Evolutionary conservation across 2,888 invertebrate genomes (phyloP).

Genomic region (Norana najaformis): DNA sequence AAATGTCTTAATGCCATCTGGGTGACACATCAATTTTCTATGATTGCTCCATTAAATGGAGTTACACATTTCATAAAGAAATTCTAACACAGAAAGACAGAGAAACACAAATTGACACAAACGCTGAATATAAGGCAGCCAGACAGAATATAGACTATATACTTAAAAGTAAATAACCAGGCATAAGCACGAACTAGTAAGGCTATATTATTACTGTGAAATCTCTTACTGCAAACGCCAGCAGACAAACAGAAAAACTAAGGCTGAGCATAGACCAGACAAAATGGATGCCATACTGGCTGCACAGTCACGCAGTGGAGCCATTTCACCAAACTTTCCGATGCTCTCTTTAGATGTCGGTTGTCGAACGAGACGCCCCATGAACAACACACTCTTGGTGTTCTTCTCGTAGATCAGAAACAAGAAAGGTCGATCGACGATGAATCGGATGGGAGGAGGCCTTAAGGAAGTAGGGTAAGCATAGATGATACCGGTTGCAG

Average conservation of each 20-base stretch:
- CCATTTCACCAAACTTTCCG: not conserved
- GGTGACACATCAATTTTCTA: too few species aligned
- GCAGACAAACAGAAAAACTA: not conserved
- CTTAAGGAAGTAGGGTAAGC: not conserved
- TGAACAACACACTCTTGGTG: slow-evolving; percentile 41
- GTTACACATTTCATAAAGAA: too few species aligned
- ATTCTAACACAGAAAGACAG: too few species aligned
- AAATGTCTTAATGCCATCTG: too few species aligned
- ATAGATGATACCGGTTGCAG: slow-evolving; percentile 46
- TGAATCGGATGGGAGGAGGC: slow-evolving; percentile 29
- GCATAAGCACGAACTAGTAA: too few species aligned
- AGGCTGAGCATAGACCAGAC: not conserved
- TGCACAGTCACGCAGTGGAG: not conserved
- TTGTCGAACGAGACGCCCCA: slow-evolving; percentile 34
- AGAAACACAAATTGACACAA: too few species aligned
- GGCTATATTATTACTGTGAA: too few species aligned
- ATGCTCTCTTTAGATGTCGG: not conserved
- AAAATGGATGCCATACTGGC: not conserved
- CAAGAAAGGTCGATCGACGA: slow-evolving; percentile 43
- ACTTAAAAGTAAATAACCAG: too few species aligned
- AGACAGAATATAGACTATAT: too few species aligned
- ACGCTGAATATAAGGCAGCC: too few species aligned
- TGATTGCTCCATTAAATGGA: too few species aligned
- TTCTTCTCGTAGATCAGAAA: slow-evolving; percentile 42
- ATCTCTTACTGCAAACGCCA: not conserved